These are phyloP conservation scores for Diarsia rubi DNA, from an alignment of 2,888 invertebrate species.

Conservation along the genomic window DNA sequence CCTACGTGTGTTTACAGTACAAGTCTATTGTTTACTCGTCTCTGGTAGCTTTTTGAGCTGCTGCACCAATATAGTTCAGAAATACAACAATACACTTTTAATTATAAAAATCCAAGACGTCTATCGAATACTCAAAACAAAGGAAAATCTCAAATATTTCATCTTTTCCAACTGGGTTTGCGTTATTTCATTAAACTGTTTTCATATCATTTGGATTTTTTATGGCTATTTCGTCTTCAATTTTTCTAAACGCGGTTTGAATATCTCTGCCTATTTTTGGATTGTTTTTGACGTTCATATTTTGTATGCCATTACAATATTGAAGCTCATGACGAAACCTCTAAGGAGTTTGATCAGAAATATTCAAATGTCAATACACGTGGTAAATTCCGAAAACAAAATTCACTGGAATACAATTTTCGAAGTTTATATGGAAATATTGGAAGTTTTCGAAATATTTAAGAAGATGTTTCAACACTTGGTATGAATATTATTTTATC, in stretches of 20 bases:
- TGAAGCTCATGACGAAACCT: background rate
- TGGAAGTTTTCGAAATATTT: constrained; percentile 13
- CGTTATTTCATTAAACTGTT: background rate
- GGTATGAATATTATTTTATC: background rate
- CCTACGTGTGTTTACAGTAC: background rate
- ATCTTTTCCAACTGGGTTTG: background rate
- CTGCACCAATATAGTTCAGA: constrained; percentile 15
- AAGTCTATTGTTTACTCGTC: background rate
- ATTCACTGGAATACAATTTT: constrained; percentile 19
- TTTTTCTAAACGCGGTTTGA: background rate
- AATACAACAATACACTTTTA: background rate
- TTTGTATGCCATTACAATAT: constrained; percentile 2
- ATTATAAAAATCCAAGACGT: constrained; percentile 21
- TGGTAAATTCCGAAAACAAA: background rate
- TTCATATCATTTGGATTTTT: constrained; percentile 2
- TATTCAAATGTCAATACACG: background rate
- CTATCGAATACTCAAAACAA: constrained; percentile 16
- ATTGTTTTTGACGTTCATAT: constrained; percentile 2
- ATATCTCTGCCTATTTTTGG: background rate
- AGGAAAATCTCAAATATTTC: background rate
- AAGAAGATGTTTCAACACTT: constrained; percentile 7
- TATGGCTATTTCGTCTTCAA: background rate
- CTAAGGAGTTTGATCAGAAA: background rate
- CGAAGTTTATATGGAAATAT: background rate
- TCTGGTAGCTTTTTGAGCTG: constrained; percentile 5